Conservation (phyloP, 2,888 invertebrate species). For the Cephus pygmeus region DNA sequence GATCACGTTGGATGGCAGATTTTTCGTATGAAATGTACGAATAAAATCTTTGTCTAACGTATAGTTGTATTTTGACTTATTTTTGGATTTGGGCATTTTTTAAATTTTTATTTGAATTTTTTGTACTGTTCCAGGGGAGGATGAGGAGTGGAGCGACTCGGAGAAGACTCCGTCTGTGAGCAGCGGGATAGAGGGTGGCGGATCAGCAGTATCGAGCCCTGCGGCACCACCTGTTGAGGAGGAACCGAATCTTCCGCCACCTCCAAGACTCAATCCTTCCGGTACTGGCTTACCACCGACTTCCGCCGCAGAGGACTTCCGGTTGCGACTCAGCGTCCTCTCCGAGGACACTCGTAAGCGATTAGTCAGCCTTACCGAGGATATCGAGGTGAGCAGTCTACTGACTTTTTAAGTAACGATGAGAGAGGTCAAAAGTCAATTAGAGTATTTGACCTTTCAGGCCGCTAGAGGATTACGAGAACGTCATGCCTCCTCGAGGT, state of each 20-base stretch:
- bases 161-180: constrained; percentile 63
- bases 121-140: constrained; percentile 59
- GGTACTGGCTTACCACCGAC: constrained; percentile 17
- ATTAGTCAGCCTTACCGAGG: constrained; percentile 53
- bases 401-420: not conserved
- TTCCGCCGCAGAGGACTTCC: constrained; percentile 54
- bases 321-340: constrained; percentile 51
- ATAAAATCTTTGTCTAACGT: not conserved
- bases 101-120: not conserved
- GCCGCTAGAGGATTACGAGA: constrained; percentile 30
- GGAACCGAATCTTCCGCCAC: constrained; percentile 55
- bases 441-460: constrained; percentile 17
- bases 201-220: constrained; percentile 61
- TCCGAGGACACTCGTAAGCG: constrained; percentile 60
- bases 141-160: constrained; percentile 66
- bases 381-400: constrained; percentile 50
- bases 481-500: constrained; percentile 34
- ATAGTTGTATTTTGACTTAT: not conserved
- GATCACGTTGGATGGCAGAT: constrained; percentile 28
- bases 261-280: constrained; percentile 49
- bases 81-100: not conserved
- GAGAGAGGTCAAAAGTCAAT: not conserved
- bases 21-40: constrained; percentile 40
- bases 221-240: constrained; percentile 54
- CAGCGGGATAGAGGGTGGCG: constrained; percentile 60